Base-by-base conservation (phyloP, 2,113 vertebrate genomes). In the Pseudopipra pipra region DNA sequence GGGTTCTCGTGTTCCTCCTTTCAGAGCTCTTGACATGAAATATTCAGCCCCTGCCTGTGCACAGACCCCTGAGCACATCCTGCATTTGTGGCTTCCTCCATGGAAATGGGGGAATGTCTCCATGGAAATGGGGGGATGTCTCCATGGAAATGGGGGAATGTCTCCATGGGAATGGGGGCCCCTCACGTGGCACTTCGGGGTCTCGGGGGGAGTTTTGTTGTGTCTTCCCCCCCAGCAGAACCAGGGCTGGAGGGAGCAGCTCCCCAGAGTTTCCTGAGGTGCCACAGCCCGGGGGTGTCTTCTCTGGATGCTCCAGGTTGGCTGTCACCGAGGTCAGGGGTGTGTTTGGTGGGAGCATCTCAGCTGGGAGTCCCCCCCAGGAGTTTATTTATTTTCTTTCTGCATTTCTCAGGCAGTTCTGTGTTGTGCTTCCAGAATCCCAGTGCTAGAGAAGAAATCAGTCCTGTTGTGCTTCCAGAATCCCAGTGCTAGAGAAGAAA, bases 361-460 rank as follows among this genome's bases (percentile, higher is more conserved):
- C 25, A 58, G 66, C 49, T n/a, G 52, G 78, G 35, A 33, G 30
- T 23, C 25, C 39, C 39, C 25, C 67, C 43, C 23, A 52, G 59
- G 43, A 37, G n/a, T 61, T 73, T 0, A 8, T 61, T 73, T 0
- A 8, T 52, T 65, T 37, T 44, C 2, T 49, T 63, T 22, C 27
- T 56, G 0, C 4, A 1, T 4, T 41, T 46, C 68, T 63, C 20
- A 3, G 19, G 1, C 35, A 18, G 11, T 39, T 13, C 25, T 17
- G 20, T 56, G 21, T 52, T 59, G n/a, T 6, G 14, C 66, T 63
- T 72, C 71, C 55, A 25, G 70, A 55, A 47, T 14, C 54, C 18
- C 51, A 9, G 4, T 11, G 33, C 72, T 52, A 12, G 15, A 39
- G 58, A 39, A 70, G 49, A 35, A 89, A 17, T n/a, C 9, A 14